These are phyloP conservation scores for Cinara cedri DNA, from an alignment of 2,888 invertebrate species.

Conservation along the genomic window DNA sequence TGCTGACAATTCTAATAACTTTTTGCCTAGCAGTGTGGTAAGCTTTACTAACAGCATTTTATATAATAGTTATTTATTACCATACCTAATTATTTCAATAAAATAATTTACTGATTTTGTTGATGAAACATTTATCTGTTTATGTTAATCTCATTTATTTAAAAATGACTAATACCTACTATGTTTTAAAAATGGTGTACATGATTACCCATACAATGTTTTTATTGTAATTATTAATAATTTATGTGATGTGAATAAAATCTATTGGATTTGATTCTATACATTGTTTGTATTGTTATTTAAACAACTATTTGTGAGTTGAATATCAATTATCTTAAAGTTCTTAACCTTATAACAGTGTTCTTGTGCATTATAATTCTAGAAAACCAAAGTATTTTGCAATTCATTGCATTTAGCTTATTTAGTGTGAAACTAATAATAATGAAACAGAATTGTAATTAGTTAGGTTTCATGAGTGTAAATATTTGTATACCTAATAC, in stretches of 20 bases:
- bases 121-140: constrained; percentile 15
- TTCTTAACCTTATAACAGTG: constrained; percentile 8
- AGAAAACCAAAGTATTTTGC: neutral
- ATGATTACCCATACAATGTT: constrained; percentile 2
- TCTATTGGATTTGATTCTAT: neutral
- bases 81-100: neutral
- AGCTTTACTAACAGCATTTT: constrained; percentile 40
- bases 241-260: constrained; percentile 36
- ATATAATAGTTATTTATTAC: neutral
- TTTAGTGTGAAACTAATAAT: too few relatives aligned
- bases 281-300: constrained; percentile 24
- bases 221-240: constrained; percentile 14
- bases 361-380: constrained; percentile 3
- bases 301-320: constrained; percentile 3
- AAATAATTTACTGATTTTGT: neutral
- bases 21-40: constrained; percentile 46
- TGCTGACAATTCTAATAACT: constrained; percentile 50
- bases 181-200: neutral
- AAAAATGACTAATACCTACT: constrained; percentile 24
- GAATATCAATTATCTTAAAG: constrained; percentile 16
- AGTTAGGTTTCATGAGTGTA: too few relatives aligned
- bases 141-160: neutral
- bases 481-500: neutral
- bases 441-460: too few relatives aligned
- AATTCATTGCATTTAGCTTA: neutral